A percentile compares a stretch with the other conserved stretches of the same genome.
phyloP scores from a whole-genome alignment of 2,113 vertebrate species.

The Physeter macrocephalus region DNA sequence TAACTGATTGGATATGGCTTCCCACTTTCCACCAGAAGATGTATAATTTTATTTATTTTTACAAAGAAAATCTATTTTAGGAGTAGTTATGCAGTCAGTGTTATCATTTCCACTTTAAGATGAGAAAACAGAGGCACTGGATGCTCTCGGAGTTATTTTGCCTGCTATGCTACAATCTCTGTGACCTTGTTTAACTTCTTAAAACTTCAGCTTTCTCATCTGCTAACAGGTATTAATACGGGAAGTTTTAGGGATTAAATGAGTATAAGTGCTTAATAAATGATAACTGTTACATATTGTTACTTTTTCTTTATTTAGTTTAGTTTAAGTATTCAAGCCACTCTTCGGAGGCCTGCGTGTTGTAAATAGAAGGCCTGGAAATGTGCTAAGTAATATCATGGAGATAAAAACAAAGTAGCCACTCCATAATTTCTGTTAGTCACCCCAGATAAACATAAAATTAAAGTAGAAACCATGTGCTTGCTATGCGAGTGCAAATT shows the following conservation, averaged over 20 bases:
- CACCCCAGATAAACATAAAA: neutral
- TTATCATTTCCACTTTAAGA: neutral
- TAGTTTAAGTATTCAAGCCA: neutral
- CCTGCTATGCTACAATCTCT: neutral
- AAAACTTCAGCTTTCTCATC: neutral
- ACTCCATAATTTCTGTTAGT: neutral
- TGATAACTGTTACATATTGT: neutral
- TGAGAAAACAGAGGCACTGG: neutral
- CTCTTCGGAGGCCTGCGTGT: neutral
- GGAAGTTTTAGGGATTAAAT: neutral
- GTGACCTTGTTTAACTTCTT: neutral
- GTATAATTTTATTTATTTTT: neutral
- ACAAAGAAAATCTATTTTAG: neutral
- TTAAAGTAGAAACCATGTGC: neutral
- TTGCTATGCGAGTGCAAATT: neutral
- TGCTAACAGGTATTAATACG: accelerated
- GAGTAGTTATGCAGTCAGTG: neutral
- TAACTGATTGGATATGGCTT: neutral
- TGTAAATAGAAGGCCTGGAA: neutral
- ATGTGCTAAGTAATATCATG: neutral
- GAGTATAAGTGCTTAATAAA: neutral
- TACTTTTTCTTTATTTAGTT: neutral
- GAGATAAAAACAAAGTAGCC: neutral
- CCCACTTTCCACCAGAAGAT: neutral
- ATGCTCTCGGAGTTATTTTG: accelerated